Percentiles rank a stretch among this genome's conserved stretches.
Evolutionary conservation across 2,888 invertebrate genomes (phyloP).

Genomic region (Callinectes sapidus): DNA sequence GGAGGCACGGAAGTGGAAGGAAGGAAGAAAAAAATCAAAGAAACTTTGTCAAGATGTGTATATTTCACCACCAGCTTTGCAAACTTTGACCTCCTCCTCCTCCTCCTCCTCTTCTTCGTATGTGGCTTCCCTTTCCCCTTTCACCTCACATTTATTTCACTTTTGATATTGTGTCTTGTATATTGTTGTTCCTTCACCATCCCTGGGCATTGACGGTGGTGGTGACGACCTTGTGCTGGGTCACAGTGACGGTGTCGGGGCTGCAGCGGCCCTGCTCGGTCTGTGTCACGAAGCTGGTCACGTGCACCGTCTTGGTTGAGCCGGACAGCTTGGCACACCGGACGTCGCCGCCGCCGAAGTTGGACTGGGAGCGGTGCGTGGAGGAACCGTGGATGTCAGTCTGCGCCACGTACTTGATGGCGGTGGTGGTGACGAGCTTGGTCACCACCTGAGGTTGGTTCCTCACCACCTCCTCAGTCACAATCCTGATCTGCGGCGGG

Average conservation of each 20-base stretch:
- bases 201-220: not conserved
- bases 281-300: not conserved
- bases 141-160: not conserved
- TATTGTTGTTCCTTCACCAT: not conserved
- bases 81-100: not conserved
- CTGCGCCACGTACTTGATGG: not conserved
- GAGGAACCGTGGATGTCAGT: not conserved
- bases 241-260: not conserved
- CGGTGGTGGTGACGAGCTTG: slow-evolving; percentile 36
- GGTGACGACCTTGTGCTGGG: not conserved
- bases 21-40: not conserved
- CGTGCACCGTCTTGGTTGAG: not conserved
- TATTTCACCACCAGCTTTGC: not conserved
- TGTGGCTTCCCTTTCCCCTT: not conserved
- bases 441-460: not conserved
- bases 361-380: no score
- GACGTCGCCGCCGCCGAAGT: not conserved
- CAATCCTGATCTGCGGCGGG: not conserved
- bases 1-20: not conserved
- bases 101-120: not conserved
- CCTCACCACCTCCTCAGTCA: slow-evolving; percentile 5
- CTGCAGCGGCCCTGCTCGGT: not conserved
- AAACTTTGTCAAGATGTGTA: not conserved
- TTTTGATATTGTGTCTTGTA: not conserved
- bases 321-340: not conserved